These are phyloP conservation scores for Drosophila merina DNA, from an alignment of 2,888 invertebrate species.

Conservation along the genomic window DNA sequence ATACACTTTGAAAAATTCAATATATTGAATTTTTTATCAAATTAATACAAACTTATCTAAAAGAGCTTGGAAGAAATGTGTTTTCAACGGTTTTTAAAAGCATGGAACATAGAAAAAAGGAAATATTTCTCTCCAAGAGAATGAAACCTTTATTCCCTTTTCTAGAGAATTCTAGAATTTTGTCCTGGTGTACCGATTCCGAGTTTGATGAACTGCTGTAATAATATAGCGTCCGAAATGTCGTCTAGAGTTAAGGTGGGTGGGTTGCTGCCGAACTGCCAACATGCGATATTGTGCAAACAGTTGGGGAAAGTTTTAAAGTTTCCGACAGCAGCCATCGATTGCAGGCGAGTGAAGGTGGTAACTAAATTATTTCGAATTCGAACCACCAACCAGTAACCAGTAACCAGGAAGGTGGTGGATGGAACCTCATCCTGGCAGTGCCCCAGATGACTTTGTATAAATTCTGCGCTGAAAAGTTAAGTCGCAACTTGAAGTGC, in stretches of 20 bases:
- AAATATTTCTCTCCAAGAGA: too few species aligned
- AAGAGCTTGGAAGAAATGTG: not conserved
- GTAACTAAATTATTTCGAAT: slow-evolving; percentile 77
- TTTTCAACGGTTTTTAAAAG: too few species aligned
- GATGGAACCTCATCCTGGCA: not conserved
- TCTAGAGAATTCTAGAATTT: too few species aligned
- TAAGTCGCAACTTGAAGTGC: slow-evolving; percentile 39
- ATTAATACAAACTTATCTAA: accelerated
- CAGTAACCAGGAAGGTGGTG: slow-evolving; percentile 1
- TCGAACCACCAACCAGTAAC: slow-evolving; percentile 25
- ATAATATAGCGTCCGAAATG: slow-evolving; percentile 73
- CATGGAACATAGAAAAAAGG: too few species aligned
- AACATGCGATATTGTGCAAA: slow-evolving; percentile 63
- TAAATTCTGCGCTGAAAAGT: slow-evolving; percentile 50
- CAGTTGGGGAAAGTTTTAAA: slow-evolving; percentile 68
- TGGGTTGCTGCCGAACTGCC: slow-evolving; percentile 27
- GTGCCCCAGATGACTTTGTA: slow-evolving; percentile 41
- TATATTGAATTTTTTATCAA: not conserved
- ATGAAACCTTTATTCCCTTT: too few species aligned
- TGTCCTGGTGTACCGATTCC: slow-evolving; percentile 14
- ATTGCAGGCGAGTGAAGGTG: slow-evolving; percentile 54
- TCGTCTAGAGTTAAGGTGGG: slow-evolving; percentile 69
- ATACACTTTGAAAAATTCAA: slow-evolving; percentile 1
- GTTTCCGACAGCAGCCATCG: slow-evolving; percentile 72
- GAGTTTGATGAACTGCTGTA: slow-evolving; percentile 77